phyloP scores from a whole-genome alignment of 2,113 vertebrate genomes.

The Theristicus caerulescens region DNA sequence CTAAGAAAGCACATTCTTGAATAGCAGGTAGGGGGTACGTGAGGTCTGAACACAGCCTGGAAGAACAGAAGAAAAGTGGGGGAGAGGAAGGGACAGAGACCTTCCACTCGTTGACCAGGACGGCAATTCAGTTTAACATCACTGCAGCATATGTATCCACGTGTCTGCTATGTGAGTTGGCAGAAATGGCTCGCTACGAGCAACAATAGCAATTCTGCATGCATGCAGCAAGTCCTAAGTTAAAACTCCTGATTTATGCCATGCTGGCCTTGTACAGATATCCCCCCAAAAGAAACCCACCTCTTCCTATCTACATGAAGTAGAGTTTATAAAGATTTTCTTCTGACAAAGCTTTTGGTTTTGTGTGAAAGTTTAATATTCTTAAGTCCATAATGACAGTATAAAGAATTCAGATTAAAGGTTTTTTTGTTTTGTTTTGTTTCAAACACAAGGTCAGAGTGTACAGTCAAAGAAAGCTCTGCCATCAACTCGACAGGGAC shows the following conservation, averaged over 20 bases:
- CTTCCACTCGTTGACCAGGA: neutral
- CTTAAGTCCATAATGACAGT: neutral
- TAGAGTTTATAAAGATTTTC: neutral
- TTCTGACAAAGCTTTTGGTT: neutral
- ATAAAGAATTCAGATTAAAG: neutral
- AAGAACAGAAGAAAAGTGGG: neutral
- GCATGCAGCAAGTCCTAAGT: neutral
- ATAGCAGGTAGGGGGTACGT: neutral
- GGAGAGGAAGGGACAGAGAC: neutral
- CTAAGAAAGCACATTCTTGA: neutral
- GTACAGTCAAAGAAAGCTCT: neutral
- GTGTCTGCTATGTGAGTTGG: rapidly evolving
- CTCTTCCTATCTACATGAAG: neutral
- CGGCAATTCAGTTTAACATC: neutral
- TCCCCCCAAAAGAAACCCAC: neutral
- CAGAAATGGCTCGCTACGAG: neutral
- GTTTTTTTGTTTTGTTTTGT: neutral
- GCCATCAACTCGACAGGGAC: neutral
- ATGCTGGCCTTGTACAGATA: neutral
- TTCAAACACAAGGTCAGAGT: neutral
- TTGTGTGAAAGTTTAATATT: slow-evolving; percentile 30
- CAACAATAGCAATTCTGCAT: neutral
- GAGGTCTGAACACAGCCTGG: neutral
- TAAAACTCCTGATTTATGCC: neutral
- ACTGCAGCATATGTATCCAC: rapidly evolving